Evolutionary conservation across 2,888 invertebrate genomes (phyloP).

Genomic region (Amaurobius ferox): DNA sequence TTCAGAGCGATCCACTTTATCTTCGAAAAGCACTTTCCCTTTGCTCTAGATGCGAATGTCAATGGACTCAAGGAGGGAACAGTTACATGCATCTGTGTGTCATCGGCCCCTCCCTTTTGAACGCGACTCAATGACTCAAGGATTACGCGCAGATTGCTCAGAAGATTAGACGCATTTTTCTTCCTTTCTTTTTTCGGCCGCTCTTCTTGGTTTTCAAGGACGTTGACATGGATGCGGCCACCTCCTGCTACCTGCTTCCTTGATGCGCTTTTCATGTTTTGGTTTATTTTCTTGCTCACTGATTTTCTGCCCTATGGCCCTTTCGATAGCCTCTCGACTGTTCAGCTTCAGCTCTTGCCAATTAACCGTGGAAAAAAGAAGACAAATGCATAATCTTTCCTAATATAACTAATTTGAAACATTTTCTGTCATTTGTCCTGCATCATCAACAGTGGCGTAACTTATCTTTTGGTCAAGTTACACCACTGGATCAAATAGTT

Average conservation of each 20-base stretch:
- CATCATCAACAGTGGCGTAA: too few relatives aligned
- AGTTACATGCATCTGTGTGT: conserved; percentile 62
- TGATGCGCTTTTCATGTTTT: conserved; percentile 29
- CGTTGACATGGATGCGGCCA: conserved; percentile 65
- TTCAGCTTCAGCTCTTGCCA: not conserved
- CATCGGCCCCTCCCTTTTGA: conserved; percentile 66
- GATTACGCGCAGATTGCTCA: conserved; percentile 54
- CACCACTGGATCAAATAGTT: too few relatives aligned
- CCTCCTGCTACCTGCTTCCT: conserved; percentile 65
- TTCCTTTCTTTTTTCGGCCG: conserved; percentile 7
- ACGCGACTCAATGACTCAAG: conserved; percentile 61
- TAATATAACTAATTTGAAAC: too few relatives aligned
- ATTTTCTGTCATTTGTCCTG: too few relatives aligned
- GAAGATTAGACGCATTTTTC: conserved; percentile 9
- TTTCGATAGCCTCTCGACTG: conserved; percentile 36
- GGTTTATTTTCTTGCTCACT: conserved; percentile 14
- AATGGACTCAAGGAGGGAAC: conserved; percentile 59
- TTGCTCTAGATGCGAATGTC: conserved; percentile 63
- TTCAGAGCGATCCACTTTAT: conserved; percentile 52
- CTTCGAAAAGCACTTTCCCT: conserved; percentile 58
- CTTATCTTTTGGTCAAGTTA: too few relatives aligned
- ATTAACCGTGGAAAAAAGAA: not conserved
- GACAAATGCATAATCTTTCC: not conserved
- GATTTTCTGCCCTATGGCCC: conserved; percentile 24
- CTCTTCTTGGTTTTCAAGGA: conserved; percentile 68